These are phyloP conservation scores for Meloidogyne floridensis DNA, from an alignment of 1,140 invertebrate species.

Conservation along the genomic window DNA sequence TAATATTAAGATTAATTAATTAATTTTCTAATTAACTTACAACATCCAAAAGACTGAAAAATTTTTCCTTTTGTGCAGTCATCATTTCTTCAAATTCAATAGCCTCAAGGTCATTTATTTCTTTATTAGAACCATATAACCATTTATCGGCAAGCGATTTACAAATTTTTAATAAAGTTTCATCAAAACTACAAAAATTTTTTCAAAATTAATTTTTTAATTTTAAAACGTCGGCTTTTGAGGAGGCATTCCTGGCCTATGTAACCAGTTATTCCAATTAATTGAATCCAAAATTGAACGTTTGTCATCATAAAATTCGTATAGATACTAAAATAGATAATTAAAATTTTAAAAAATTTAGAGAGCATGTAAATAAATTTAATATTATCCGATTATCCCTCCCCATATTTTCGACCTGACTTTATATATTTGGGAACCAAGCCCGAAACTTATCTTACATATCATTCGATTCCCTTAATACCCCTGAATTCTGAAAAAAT, in stretches of 20 bases:
- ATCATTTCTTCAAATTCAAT: not conserved
- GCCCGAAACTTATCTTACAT: too few relatives aligned
- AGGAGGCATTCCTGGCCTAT: conserved; percentile 81
- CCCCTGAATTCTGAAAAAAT: too few relatives aligned
- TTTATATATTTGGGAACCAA: too few relatives aligned
- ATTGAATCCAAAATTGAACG: conserved; percentile 69
- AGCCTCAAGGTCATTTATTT: not conserved
- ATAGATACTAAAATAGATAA: conserved; percentile 70
- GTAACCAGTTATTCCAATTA: conserved; percentile 85
- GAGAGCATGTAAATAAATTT: too few relatives aligned
- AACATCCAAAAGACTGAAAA: not conserved
- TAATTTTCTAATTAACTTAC: not conserved
- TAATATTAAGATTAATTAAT: too few relatives aligned
- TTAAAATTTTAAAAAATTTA: not conserved
- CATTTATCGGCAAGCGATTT: conserved; percentile 71
- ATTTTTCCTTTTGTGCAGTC: not conserved
- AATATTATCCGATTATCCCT: too few relatives aligned
- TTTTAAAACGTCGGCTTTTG: conserved; percentile 75
- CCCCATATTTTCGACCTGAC: too few relatives aligned
- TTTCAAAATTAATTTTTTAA: conserved; percentile 63
- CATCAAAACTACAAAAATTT: conserved; percentile 72
- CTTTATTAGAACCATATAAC: conserved; percentile 68
- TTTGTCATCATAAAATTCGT: conserved; percentile 76
- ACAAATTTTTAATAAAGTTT: conserved; percentile 74
- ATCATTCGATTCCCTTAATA: too few relatives aligned